Conservation (phyloP, 2,113 vertebrate genomes). For the Pyrgilauda ruficollis region DNA sequence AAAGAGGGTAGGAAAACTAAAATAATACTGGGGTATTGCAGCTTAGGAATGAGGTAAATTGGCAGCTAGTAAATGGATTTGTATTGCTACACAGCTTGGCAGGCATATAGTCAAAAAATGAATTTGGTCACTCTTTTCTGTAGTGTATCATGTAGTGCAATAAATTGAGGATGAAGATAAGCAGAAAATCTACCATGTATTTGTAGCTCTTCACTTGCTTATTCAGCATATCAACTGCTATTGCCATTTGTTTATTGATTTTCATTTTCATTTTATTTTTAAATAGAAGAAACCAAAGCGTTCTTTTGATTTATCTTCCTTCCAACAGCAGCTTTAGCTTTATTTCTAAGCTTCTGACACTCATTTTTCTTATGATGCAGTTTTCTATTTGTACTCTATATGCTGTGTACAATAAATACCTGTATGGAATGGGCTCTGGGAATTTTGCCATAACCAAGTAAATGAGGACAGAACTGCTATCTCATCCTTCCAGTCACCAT, state of each 20-base stretch:
- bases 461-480: not conserved
- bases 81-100: not conserved
- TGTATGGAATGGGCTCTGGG: not conserved
- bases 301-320: constrained; percentile 1
- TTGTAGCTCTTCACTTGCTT: not conserved
- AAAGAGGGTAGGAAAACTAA: not conserved
- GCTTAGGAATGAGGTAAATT: not conserved
- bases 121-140: not conserved
- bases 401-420: not conserved
- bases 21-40: not conserved
- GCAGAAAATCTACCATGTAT: not conserved
- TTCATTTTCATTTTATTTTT: constrained; percentile 24
- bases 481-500: not conserved
- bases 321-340: not conserved
- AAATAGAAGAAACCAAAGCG: constrained; percentile 3
- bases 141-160: not conserved
- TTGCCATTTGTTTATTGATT: not conserved
- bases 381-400: not conserved
- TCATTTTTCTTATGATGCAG: not conserved
- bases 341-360: not conserved
- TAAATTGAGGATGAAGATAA: not conserved
- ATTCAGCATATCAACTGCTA: not conserved
- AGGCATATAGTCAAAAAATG: not conserved
- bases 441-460: constrained; percentile 36
- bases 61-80: not conserved